Conservation (phyloP, 2,113 vertebrate species). For the Crotalus horridus region DNA sequence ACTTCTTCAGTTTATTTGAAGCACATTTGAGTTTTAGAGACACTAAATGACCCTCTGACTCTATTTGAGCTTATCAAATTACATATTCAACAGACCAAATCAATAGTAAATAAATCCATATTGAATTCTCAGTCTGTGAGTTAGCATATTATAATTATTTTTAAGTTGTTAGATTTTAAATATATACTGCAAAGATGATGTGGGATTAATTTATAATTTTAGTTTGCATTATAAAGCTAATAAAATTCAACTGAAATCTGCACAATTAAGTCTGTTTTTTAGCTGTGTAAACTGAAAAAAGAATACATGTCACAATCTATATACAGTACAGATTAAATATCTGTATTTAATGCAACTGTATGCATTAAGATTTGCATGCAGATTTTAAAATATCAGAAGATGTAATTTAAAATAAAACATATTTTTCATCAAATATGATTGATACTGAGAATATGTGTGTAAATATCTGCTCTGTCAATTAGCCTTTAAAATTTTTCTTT, state of each 20-base stretch:
- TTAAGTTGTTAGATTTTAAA: not conserved
- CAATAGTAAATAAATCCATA: slow-evolving; percentile 28
- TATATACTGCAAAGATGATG: not conserved
- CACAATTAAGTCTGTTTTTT: slow-evolving; percentile 49
- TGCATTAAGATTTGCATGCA: slow-evolving; percentile 57
- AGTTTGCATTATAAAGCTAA: slow-evolving; percentile 22
- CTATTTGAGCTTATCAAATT: not conserved
- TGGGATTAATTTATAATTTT: not conserved
- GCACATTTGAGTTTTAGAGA: slow-evolving; percentile 13
- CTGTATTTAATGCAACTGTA: slow-evolving; percentile 76
- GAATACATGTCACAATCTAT: slow-evolving; percentile 75
- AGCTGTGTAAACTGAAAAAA: slow-evolving; percentile 72
- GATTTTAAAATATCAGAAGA: slow-evolving; percentile 79
- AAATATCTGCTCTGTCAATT: slow-evolving; percentile 14
- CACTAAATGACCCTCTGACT: not conserved
- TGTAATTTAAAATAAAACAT: slow-evolving; percentile 51
- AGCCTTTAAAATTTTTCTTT: slow-evolving; percentile 44
- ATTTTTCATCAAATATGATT: slow-evolving; percentile 54
- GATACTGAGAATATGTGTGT: slow-evolving; percentile 34
- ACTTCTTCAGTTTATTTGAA: slow-evolving; percentile 18
- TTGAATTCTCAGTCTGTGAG: slow-evolving; percentile 25
- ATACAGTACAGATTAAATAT: slow-evolving; percentile 70
- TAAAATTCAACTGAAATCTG: slow-evolving; percentile 36
- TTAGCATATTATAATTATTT: slow-evolving; percentile 2
- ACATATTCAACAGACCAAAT: slow-evolving; percentile 36